phyloP scores from a whole-genome alignment of 1,140 invertebrate species.

The Drosophila tsacasi region DNA sequence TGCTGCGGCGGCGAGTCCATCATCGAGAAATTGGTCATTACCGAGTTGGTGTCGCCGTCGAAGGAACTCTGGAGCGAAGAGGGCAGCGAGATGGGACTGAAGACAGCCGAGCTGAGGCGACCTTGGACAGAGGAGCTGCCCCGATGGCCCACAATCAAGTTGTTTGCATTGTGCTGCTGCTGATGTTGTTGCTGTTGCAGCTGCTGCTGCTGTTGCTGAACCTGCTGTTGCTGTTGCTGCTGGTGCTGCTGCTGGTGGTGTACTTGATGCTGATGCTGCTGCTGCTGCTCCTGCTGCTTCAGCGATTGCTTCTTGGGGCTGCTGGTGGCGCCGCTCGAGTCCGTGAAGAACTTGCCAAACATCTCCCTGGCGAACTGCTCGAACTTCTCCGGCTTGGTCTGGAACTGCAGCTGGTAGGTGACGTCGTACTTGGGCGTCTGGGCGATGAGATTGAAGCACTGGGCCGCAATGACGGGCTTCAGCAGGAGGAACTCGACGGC shows the following conservation, averaged over 20 bases:
- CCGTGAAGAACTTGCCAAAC: conserved; percentile 90
- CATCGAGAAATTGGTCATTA: conserved; percentile 84
- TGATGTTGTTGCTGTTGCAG: conserved; percentile 29
- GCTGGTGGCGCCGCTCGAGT: conserved; percentile 45
- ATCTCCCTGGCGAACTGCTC: conserved; percentile 89
- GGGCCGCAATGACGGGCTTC: conserved; percentile 90
- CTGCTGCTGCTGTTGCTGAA: conserved; percentile 9
- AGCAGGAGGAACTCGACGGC: conserved; percentile 93
- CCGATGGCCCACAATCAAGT: conserved; percentile 46
- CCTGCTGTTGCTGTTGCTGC: conserved; percentile 22
- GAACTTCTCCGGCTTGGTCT: conserved; percentile 92
- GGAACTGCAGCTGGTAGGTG: conserved; percentile 92
- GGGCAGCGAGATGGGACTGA: conserved; percentile 89
- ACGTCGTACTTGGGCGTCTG: conserved; percentile 92
- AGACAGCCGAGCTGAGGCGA: conserved; percentile 65
- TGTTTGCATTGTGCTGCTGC: conserved; percentile 29
- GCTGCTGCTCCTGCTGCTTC: conserved; percentile 26
- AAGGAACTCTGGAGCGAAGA: conserved; percentile 92
- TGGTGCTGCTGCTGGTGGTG: conserved; percentile 20
- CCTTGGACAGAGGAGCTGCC: conserved; percentile 65
- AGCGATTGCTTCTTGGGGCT: conserved; percentile 25
- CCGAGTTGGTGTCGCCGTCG: conserved; percentile 87
- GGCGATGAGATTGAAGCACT: conserved; percentile 91
- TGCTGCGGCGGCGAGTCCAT: conserved; percentile 85
- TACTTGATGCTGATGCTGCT: conserved; percentile 18